Base-by-base conservation (phyloP, 2,888 invertebrate genomes). In the Pseudolycoriella hygida region DNA sequence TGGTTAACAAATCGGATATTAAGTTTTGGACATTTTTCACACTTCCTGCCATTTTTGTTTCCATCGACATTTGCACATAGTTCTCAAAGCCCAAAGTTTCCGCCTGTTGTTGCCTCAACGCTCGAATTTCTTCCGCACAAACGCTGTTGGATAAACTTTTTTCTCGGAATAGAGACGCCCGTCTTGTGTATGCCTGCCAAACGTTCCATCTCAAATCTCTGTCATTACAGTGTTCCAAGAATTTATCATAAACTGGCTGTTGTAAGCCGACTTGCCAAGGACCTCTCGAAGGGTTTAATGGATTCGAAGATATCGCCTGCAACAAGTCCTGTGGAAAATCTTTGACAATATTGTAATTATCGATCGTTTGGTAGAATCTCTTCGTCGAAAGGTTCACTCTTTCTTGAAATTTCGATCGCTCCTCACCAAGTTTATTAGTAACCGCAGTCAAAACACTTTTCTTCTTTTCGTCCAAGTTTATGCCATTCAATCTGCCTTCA, bases 41-140 rank as follows among this genome's bases (percentile, higher is more conserved):
- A 8, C 80, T 84, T 12, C 12, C 25, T 6, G 90, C 88, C 89
- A 94, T 74, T 71, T 92, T 93, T 0, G 89, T 90, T 66, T 85
- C 80, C 87, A 94, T 87, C 32, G 86, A 87, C 80, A 93, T 79
- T 34, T 89, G 80, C 0, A 77, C 80, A 62, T 69, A 93, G 45
- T 73, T 76, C 49, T 80, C 71, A 60, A 76, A 94, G 0, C 93
- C 92, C 10, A 93, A 64, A 12, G 79, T 55, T 51, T 76, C 69
- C 0, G 92, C 90, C 56, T 85, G 77, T 34, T 80, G 76, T 39
- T 66, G 65, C 51, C 87, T 73, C 34, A 74, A 58, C 40, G 60
- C 66, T 32, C 92, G 71, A 44, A 94, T 83, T 56, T 81, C 78
- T 59, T 90, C 87, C 46, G 93, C 62, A 56, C 79, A 67, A 0